Evolutionary conservation across 2,888 invertebrate species (phyloP), one percentile per base, ranked within the genome.

Genomic region (Callimorpha dominula): DNA sequence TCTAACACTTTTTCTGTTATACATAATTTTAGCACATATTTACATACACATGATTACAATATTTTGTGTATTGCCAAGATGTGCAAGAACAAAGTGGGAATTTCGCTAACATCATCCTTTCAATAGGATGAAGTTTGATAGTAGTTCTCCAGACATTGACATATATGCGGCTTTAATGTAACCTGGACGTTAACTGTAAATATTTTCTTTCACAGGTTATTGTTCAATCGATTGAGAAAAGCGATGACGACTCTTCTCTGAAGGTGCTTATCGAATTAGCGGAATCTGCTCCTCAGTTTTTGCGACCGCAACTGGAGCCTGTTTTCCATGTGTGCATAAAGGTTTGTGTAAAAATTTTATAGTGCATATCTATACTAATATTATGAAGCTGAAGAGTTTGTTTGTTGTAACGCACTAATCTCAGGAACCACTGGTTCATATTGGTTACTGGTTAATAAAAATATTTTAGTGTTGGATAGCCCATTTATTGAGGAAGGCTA

Each of bases 261-360:
- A 99, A 99, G 94, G 97, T 99, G 81, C 96, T 99, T 60, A 99
- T 99, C 80, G 99, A 99, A 87, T 94, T 99, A 87, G 98, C 99
- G 0, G 99, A 99, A 93, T 97, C 97, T 74, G 97, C 98, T 11
- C 99, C 99, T 0, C 99, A 99, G 93, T 99, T 97, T 91, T 96
- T 99, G 75, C 96, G 99, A 79, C 97, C 98, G 7, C 99, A 99
- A 88, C 92, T 99, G 73, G 97, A 98, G 83, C 96, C 96, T 20
- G 97, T 99, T 84, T 98, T 99, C 82, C 89, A 87, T 85, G 85
- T 88, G 14, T 88, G 89, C 77, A 84, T 87, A 77, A 88, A 88
- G 87, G 88, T 89, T 79, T 67, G 81, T 82, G 52, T 42, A 4
- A 7, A 46, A 40, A 31, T 14, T 60, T 31, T 50, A 15, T 52